Conservation (phyloP, 2,888 invertebrate species). For the Stegana nigrithorax region DNA sequence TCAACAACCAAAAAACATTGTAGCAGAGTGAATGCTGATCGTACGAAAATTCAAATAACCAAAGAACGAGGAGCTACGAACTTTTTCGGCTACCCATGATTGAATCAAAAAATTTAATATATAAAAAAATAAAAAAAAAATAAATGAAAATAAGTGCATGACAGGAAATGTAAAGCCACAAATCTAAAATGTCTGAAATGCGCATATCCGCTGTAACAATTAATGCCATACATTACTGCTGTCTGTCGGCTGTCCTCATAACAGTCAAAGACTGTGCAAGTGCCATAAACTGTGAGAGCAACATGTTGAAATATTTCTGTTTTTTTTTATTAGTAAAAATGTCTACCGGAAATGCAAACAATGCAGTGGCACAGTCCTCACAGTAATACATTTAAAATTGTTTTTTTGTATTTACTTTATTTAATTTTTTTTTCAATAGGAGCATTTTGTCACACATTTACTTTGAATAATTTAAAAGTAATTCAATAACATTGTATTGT, state of each 20-base stretch:
- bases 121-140: neutral
- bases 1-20: too few species aligned
- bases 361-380: neutral
- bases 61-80: too few species aligned
- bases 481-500: too few species aligned
- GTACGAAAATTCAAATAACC: too few species aligned
- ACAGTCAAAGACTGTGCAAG: too few species aligned
- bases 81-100: too few species aligned
- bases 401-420: neutral
- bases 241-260: too few species aligned
- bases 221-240: constrained; percentile 57
- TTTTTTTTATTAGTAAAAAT: neutral
- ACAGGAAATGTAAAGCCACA: constrained; percentile 61
- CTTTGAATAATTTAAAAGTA: too few species aligned
- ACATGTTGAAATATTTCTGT: neutral
- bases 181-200: constrained; percentile 62
- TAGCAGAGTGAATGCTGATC: too few species aligned
- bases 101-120: neutral
- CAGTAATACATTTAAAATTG: neutral
- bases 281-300: too few species aligned
- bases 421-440: constrained; percentile 28
- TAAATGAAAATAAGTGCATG: neutral
- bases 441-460: too few species aligned
- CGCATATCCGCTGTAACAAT: constrained; percentile 59
- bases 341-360: constrained; percentile 20